phyloP scores from a whole-genome alignment of 2,888 invertebrate species.

The Drosophila merina region DNA sequence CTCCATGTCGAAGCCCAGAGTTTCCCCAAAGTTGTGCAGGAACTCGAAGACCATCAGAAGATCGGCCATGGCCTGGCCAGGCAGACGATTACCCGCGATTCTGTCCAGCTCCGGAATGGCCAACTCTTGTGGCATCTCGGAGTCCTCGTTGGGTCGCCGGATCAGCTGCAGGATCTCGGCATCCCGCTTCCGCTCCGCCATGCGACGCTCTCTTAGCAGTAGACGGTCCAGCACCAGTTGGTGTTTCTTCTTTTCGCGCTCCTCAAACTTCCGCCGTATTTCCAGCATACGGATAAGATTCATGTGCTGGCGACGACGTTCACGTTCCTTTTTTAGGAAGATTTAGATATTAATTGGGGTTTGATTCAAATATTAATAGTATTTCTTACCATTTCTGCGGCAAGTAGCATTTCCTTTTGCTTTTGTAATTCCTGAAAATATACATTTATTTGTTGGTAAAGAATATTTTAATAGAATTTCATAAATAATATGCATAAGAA shows the following conservation, averaged over 20 bases:
- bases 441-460: background rate
- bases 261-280: conserved; percentile 93
- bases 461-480: background rate
- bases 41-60: conserved; percentile 98
- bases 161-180: conserved; percentile 88
- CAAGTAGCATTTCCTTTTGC: conserved; percentile 92
- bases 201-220: conserved; percentile 92
- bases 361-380: rapidly evolving
- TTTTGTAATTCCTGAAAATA: conserved; percentile 91
- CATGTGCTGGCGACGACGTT: conserved; percentile 95
- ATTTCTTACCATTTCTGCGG: conserved; percentile 91
- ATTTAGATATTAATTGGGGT: background rate
- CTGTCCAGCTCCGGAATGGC: conserved; percentile 89
- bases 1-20: conserved; percentile 96
- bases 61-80: conserved; percentile 96
- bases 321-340: conserved; percentile 89
- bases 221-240: conserved; percentile 92
- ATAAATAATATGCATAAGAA: background rate
- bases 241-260: conserved; percentile 89
- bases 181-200: conserved; percentile 90
- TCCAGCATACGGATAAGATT: conserved; percentile 94
- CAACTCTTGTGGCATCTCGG: conserved; percentile 91
- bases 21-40: conserved; percentile 97
- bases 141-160: conserved; percentile 95
- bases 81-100: conserved; percentile 91